Evolutionary conservation across 2,113 vertebrate species (phyloP), one percentile per base, ranked within the genome.

Genomic region (Geococcyx californianus): DNA sequence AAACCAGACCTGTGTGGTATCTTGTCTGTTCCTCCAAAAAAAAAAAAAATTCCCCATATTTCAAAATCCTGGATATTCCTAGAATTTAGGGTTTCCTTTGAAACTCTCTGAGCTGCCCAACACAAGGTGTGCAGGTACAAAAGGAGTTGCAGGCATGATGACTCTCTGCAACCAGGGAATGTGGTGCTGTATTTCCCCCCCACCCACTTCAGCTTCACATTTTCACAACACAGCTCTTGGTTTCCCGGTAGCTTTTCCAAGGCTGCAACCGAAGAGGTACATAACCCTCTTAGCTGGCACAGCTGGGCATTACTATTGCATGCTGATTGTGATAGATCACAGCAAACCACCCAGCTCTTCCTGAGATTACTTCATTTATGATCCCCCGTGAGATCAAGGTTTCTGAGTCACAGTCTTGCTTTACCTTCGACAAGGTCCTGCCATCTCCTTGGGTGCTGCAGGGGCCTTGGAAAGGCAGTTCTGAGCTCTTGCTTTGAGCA

Each of bases 271-370:
- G 0, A 31, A 58, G 51, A 31, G 8, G 7, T 28, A 7, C 2
- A 29, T 28, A 11, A 26, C n/a, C 26, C 64, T 51, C 19, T 9
- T 12, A 28, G 82, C 62, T 60, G 74, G 18, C 54, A 42, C 58
- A 21, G 0, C 15, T 7, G 15, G 29, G 4, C 4, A 1, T 21
- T 52, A 7, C 29, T 14, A 3, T 23, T 6, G 0, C 6, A 0
- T 17, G 25, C 54, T 44, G 10, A 18, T 36, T 34, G 74, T 49
- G 74, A 14, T 9, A 4, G 1, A 19, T 2, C 56, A 6, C 58
- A 62, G 45, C 55, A 24, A 77, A 72, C 55, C 12, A 4, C 87
- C 13, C 49, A 12, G n/a, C 3, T 73, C 63, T 58, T 66, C 79
- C 63, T 36, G 59, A 55, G 85, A 5, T 85, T 70, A 58, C 26